These are phyloP conservation scores for Coracias cyanogaster DNA, from an alignment of 2,797 vertebrate species.

Conservation along the genomic window DNA sequence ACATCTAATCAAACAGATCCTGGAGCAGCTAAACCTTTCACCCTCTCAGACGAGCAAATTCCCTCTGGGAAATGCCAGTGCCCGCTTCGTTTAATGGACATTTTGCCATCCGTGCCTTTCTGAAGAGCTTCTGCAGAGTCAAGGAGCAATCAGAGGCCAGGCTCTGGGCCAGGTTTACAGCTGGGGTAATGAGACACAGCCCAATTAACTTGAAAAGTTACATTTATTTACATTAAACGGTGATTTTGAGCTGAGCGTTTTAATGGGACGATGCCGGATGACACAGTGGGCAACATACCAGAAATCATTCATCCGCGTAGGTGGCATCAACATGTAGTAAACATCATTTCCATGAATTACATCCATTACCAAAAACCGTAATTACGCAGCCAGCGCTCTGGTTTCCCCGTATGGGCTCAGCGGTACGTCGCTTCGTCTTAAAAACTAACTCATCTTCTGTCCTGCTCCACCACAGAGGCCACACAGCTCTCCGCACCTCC, in stretches of 20 bases:
- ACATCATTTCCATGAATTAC: not conserved
- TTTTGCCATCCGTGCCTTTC: not conserved
- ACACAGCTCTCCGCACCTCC: not conserved
- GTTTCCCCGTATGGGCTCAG: not conserved
- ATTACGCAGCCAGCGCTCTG: not conserved
- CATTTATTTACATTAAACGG: not conserved
- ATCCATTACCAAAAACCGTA: not conserved
- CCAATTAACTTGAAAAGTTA: not conserved
- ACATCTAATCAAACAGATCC: not conserved
- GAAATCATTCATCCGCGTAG: not conserved
- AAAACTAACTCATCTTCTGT: not conserved
- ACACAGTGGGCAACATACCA: conserved; percentile 4
- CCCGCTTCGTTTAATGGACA: not conserved
- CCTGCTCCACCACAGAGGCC: not conserved
- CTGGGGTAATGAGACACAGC: not conserved
- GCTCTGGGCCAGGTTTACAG: not conserved
- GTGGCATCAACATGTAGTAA: conserved; percentile 14
- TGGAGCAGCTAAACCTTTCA: not conserved
- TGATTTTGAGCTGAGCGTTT: not conserved
- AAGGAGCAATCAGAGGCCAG: not conserved
- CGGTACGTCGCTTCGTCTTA: fast-evolving
- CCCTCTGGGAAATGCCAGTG: not conserved
- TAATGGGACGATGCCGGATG: not conserved
- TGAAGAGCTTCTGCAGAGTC: not conserved
- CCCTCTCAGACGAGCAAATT: not conserved